phyloP scores from a whole-genome alignment of 2,797 vertebrate genomes.

The Anableps anableps region DNA sequence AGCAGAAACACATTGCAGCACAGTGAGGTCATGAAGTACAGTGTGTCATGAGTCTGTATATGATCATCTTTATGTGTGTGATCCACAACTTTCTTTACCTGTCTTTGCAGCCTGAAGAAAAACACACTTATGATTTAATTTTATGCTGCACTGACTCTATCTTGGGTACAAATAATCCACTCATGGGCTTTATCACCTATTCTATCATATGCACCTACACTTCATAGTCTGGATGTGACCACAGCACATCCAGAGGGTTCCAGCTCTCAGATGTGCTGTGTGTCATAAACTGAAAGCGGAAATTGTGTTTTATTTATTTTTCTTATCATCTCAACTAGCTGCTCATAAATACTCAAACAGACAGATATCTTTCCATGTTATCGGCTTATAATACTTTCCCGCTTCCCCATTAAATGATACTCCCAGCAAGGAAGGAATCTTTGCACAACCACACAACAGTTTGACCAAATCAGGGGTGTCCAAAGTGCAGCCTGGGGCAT shows the following conservation, averaged over 20 bases:
- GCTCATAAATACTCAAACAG: conserved; percentile 1
- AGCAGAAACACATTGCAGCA: conserved; percentile 26
- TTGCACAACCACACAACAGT: background rate
- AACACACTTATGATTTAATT: conserved; percentile 18
- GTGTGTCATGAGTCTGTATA: conserved; percentile 8
- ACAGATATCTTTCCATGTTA: background rate
- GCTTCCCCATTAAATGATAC: conserved; percentile 3
- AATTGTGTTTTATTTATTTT: conserved; percentile 21
- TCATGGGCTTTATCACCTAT: conserved; percentile 25
- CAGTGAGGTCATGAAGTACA: conserved; percentile 44
- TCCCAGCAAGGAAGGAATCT: background rate
- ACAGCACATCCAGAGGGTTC: background rate
- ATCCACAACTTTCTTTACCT: conserved; percentile 26
- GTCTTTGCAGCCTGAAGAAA: conserved; percentile 36
- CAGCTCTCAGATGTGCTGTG: conserved; percentile 13
- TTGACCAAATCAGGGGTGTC: background rate
- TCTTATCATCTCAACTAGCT: background rate
- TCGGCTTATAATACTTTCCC: conserved; percentile 9
- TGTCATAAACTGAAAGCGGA: conserved; percentile 19
- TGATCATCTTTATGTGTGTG: conserved; percentile 31
- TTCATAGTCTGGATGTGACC: background rate
- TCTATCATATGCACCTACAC: conserved; percentile 30
- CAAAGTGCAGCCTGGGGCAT: no score
- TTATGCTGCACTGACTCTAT: conserved; percentile 21
- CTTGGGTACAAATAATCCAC: conserved; percentile 36